These are phyloP conservation scores for Melierax canorus DNA, from an alignment of 2,113 vertebrate genomes.

Conservation along the genomic window DNA sequence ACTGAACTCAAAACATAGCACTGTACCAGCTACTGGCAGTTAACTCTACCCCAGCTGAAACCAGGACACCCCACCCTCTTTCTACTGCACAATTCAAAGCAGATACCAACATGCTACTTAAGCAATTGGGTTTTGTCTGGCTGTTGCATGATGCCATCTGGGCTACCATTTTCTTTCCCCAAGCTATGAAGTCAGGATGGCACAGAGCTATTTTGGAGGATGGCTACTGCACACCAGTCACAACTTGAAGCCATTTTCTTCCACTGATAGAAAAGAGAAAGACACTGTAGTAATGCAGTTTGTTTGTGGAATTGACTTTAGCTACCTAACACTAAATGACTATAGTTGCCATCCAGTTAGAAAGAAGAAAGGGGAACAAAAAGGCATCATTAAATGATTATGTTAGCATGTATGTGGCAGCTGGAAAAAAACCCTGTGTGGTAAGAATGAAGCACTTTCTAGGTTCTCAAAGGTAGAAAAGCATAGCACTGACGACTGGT, in stretches of 20 bases:
- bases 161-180: background rate
- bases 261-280: background rate
- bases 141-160: background rate
- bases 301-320: background rate
- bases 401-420: background rate
- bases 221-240: background rate
- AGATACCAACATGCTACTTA: background rate
- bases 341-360: background rate
- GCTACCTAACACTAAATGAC: background rate
- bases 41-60: no score
- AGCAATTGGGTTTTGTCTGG: background rate
- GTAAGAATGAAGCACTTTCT: background rate
- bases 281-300: background rate
- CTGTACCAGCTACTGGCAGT: no score
- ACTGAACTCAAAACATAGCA: no score
- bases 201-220: constrained; percentile 10
- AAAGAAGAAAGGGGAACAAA: background rate
- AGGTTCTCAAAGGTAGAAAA: background rate
- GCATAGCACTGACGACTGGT: background rate
- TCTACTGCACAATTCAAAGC: background rate
- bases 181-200: constrained; percentile 17
- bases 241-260: constrained; percentile 40
- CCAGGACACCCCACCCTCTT: background rate
- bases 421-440: background rate
- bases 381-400: background rate